Base-by-base conservation (phyloP, 2,797 vertebrate species). In the Alcedo quadribrachys region DNA sequence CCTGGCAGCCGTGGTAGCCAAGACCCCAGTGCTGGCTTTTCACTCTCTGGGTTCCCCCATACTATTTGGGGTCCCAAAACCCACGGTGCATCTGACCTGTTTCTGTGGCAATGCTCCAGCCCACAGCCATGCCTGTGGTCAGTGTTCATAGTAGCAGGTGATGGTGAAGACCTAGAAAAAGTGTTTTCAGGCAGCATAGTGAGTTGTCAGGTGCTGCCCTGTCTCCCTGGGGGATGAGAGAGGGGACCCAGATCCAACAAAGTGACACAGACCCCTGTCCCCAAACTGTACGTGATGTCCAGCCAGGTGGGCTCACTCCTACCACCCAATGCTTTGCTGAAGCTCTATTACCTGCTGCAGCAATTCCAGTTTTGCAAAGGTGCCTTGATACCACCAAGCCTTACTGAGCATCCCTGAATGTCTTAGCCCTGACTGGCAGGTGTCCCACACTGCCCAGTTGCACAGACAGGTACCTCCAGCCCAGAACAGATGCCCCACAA, bases 401-500 rank as follows among this genome's bases (percentile, higher is more conserved):
- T 50, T 81, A 16, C 58, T 75, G 18, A 70, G 54, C 46, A 80
- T 48, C 13, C 32, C 22, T 45, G 48, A 46, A 22, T 12, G 24
- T 57, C 50, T 28, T 60, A 76, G 55, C 25, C 15, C n/a, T 2
- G 15, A 8, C 0, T 0, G 5, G 6, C 5, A 24, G 19, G 25
- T 35, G 54, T 81, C 12, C 17, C 18, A 5, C 1, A 0, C 25
- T 25, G 20, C 61, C 42, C 0, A 0, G 20, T 30, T 37, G 50
- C 28, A 46, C 2, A 5, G 45, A 65, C 1, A 5, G 21, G 15
- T 22, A 53, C 6, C 3, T 3, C 20, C 9, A 57, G 42, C 15
- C 33, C 58, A 0, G 0, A 37, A 78, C 16, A 50, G 50, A 32
- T 2, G 8, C 0, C 30, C 22, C 0, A 1, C 11, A 16, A 18